Conservation (phyloP, 2,113 vertebrate genomes). For the Sardina pilchardus region DNA sequence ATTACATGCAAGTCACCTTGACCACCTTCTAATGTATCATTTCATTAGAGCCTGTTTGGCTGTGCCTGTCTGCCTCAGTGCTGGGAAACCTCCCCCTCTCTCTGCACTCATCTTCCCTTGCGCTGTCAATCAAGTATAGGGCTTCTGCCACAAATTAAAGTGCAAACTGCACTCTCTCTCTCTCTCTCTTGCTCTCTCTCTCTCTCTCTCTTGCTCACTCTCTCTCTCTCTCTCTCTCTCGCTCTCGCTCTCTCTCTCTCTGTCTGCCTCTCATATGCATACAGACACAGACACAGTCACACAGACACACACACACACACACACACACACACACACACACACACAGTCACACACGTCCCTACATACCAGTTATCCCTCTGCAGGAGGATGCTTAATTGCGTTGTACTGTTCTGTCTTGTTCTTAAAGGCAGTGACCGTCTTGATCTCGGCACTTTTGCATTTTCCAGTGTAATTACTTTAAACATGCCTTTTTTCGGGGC, state of each 20-base stretch:
- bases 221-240: not conserved
- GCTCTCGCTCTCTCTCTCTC: not conserved
- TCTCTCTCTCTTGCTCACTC: not conserved
- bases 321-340: not conserved
- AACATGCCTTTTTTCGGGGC: not conserved
- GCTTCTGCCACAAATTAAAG: slow-evolving; percentile 13
- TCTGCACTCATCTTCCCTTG: not conserved
- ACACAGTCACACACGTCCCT: not conserved
- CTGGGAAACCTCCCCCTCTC: not conserved
- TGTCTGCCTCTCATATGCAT: not conserved
- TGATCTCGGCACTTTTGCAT: not conserved
- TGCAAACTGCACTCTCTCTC: not conserved
- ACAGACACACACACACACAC: not conserved
- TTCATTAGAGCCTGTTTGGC: slow-evolving; percentile 8
- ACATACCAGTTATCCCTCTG: slow-evolving; percentile 15
- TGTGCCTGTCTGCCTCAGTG: not conserved
- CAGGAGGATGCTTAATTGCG: slow-evolving; percentile 26
- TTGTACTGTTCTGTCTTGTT: slow-evolving; percentile 32
- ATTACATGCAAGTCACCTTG: slow-evolving; percentile 61
- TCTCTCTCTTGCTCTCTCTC: not conserved
- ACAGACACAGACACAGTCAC: not conserved
- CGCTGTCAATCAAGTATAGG: slow-evolving; percentile 11
- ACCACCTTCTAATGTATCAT: slow-evolving; percentile 41
- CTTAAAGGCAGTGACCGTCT: slow-evolving; percentile 24
- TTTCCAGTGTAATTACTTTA: slow-evolving; percentile 9